Evolutionary conservation across 2,113 vertebrate species (phyloP), one percentile per base, ranked within the genome.

Genomic region (Aramus guarauna): DNA sequence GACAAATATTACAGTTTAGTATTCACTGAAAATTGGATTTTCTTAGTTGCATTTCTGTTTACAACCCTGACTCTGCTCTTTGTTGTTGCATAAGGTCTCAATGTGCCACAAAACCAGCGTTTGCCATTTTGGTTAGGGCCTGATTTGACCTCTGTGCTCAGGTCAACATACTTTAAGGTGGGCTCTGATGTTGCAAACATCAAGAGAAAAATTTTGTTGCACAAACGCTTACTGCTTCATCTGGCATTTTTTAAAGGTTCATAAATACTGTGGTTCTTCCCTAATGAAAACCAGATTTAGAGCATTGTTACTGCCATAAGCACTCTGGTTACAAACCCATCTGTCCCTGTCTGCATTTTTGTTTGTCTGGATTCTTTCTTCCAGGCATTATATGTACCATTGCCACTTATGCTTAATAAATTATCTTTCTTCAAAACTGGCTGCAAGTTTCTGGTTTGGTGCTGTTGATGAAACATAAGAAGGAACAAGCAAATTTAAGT

Each of bases 141-240:
- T 63, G 55, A 22, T 23, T 37, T 9, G 27, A 72, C 32, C 24
- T 62, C 15, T 27, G 6, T 1, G 1, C 8, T 67, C 56, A 34
- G 13, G 12, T 10, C 0, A 0, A 59, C 0, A 2, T 7, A 47
- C 23, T 60, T 62, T 23, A 29, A 67, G 20, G 17, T 59, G 41
- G 23, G 11, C 17, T 77, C 20, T 87, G 34, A 27, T 24, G 6
- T 39, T 76, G 5, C 8, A 5, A 7, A 12, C 5, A 32, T 15
- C 4, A 69, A 50, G 6, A 9, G 27, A 64, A 93, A 79, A 29
- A 77, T 66, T 93, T 87, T 37, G 19, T 50, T 37, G 37, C 5
- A 62, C 17, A 82, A 85, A 71, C 11, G 66, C 6, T 36, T 45
- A 20, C 15, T 75, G 10, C 9, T 79, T 85, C 8, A 45, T 41